Conservation (phyloP, 2,888 invertebrate genomes). For the Nemapogon koenigi region DNA sequence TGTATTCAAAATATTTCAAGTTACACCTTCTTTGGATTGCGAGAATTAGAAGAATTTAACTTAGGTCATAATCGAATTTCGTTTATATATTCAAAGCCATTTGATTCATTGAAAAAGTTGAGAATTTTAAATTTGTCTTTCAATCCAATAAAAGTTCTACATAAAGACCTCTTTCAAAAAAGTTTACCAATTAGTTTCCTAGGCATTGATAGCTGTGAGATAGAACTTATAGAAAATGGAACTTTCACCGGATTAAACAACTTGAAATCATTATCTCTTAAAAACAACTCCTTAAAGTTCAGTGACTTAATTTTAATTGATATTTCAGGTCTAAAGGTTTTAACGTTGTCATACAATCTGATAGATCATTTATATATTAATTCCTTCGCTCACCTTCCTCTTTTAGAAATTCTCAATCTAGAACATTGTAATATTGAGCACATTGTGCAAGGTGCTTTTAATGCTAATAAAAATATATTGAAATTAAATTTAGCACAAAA, state of each 20-base stretch:
- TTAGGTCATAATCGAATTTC: conserved; percentile 75
- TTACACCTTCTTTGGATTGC: conserved; percentile 76
- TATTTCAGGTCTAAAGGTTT: conserved; percentile 75
- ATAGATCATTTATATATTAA: conserved; percentile 74
- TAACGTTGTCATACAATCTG: conserved; percentile 80
- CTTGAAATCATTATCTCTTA: conserved; percentile 79
- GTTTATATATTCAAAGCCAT: conserved; percentile 74
- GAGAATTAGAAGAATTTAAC: conserved; percentile 80
- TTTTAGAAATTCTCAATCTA: conserved; percentile 75
- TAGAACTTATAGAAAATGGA: conserved; percentile 74
- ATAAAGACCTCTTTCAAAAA: conserved; percentile 78
- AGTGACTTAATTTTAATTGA: conserved; percentile 74
- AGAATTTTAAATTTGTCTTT: conserved; percentile 79
- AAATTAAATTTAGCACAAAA: conserved; percentile 79
- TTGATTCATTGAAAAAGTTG: conserved; percentile 78
- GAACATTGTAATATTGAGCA: conserved; percentile 73
- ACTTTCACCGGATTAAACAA: conserved; percentile 79
- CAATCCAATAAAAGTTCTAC: conserved; percentile 75
- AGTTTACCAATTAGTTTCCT: conserved; percentile 76
- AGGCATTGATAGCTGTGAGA: conserved; percentile 77
- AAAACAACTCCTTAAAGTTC: conserved; percentile 74
- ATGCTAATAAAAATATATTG: conserved; percentile 75
- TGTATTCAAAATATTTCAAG: conserved; percentile 72
- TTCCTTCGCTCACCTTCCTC: conserved; percentile 77
- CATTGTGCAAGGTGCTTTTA: conserved; percentile 74